These are phyloP conservation scores for Pitangus sulphuratus DNA, from an alignment of 2,797 vertebrate genomes.

Conservation along the genomic window DNA sequence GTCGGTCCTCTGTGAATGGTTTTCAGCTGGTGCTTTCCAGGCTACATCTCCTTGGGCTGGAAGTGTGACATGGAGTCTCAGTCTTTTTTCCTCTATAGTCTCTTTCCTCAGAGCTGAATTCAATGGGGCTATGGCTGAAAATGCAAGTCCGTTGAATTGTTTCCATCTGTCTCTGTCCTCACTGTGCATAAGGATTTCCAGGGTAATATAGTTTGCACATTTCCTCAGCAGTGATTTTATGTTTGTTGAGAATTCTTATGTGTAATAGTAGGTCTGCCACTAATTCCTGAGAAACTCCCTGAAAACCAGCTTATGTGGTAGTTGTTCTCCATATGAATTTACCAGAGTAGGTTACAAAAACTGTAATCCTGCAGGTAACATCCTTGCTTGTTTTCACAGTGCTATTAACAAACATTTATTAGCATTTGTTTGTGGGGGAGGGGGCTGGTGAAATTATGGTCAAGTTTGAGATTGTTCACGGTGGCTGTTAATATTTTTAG, in stretches of 20 bases:
- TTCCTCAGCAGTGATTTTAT: background rate
- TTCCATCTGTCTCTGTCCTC: background rate
- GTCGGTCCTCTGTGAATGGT: background rate
- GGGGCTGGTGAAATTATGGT: background rate
- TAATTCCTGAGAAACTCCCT: background rate
- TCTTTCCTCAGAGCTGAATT: background rate
- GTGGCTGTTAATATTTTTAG: background rate
- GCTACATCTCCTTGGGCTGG: background rate
- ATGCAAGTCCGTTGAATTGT: accelerated
- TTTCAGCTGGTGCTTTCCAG: background rate
- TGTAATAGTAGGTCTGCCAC: background rate
- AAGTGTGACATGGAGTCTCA: background rate
- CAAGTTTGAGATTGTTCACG: background rate
- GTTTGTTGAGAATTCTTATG: background rate
- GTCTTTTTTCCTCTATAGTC: background rate
- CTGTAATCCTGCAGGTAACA: background rate
- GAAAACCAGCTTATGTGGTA: background rate
- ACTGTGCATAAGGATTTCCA: background rate
- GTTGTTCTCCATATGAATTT: background rate
- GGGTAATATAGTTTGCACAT: background rate
- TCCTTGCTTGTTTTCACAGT: background rate
- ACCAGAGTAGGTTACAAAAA: background rate
- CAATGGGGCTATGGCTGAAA: background rate
- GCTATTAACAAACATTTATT: background rate
- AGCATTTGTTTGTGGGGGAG: background rate